Conservation (phyloP, 2,113 vertebrate species). For the Rhombomys opimus region DNA sequence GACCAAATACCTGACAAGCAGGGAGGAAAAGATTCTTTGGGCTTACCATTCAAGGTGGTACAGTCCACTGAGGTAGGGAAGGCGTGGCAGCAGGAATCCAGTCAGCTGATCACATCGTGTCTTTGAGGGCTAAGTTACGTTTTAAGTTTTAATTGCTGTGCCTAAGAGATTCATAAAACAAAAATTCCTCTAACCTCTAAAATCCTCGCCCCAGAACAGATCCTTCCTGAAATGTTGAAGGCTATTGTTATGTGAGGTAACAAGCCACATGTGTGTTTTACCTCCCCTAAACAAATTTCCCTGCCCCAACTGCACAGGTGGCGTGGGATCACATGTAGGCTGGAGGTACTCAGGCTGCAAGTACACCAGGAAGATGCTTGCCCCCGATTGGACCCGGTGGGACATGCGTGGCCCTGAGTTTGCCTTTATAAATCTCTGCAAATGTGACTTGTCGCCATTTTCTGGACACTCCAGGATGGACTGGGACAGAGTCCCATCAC, state of each 20-base stretch:
- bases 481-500: background rate
- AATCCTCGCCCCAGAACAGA: background rate
- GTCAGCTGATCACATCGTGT: background rate
- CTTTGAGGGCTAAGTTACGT: background rate
- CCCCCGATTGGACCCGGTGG: background rate
- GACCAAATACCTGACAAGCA: background rate
- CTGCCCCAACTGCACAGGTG: background rate
- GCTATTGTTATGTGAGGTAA: background rate
- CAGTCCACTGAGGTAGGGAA: background rate
- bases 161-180: background rate
- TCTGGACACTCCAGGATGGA: background rate
- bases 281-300: background rate
- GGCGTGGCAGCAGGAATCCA: background rate
- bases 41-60: background rate
- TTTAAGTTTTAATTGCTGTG: background rate
- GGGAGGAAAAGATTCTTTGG: background rate
- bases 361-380: background rate
- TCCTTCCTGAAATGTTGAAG: background rate
- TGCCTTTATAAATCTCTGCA: background rate
- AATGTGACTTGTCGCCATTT: background rate
- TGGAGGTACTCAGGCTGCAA: background rate
- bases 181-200: background rate
- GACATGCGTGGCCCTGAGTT: background rate
- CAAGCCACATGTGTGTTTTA: background rate
- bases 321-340: background rate